Evolutionary conservation across 2,113 vertebrate species (phyloP).

Genomic region (Alethe diademata): DNA sequence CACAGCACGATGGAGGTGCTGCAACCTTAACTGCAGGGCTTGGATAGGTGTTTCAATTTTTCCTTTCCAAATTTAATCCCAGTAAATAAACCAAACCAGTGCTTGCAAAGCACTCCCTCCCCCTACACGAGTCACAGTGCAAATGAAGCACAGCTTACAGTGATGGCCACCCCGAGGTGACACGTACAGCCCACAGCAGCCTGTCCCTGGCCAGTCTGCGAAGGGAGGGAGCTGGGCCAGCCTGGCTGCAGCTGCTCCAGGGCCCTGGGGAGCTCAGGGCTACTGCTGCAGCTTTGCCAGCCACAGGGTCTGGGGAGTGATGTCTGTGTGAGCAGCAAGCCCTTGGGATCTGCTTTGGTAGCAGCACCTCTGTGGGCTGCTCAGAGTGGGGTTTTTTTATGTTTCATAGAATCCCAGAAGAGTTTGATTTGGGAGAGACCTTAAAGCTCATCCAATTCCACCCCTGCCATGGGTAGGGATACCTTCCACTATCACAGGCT

Average conservation of each 20-base stretch:
- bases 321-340: neutral
- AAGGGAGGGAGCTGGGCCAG: neutral
- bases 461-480: neutral
- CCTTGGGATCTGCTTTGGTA: neutral
- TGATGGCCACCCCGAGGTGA: neutral
- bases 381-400: slow-evolving; percentile 1
- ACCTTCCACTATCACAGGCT: neutral
- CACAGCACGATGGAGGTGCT: neutral
- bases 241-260: neutral
- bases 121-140: accelerated
- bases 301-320: neutral
- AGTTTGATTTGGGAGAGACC: neutral
- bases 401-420: neutral
- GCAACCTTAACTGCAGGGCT: neutral
- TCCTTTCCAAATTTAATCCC: neutral
- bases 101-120: neutral
- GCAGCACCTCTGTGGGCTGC: slow-evolving; percentile 41
- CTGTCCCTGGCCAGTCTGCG: neutral
- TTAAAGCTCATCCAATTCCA: neutral
- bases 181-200: neutral
- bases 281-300: neutral
- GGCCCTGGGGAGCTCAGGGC: neutral
- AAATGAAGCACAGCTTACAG: neutral
- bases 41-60: neutral
- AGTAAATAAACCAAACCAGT: neutral